These are phyloP conservation scores for Camponotus floridanus DNA, from an alignment of 1,140 invertebrate species.

Conservation along the genomic window DNA sequence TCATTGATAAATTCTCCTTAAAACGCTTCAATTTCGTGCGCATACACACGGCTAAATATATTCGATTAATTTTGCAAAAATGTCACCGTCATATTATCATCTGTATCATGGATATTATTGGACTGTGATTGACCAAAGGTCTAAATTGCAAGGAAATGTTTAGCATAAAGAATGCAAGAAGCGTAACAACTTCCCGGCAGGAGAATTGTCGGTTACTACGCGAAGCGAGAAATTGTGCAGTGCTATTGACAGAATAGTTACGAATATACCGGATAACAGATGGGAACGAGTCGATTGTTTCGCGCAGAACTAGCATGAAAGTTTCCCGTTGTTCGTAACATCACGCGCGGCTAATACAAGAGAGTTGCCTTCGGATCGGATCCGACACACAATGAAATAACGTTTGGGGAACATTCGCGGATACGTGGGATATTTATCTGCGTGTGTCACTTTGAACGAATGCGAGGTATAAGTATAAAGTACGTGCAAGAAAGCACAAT, in stretches of 20 bases:
- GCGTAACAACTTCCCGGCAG: not conserved
- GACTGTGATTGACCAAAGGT: not conserved
- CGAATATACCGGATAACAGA: conserved; percentile 63
- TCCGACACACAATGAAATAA: conserved; percentile 34
- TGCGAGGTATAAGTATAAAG: conserved; percentile 7
- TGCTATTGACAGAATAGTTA: conserved; percentile 71
- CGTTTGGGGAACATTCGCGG: conserved; percentile 45
- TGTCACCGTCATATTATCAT: not conserved
- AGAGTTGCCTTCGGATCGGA: conserved; percentile 34
- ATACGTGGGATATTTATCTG: conserved; percentile 53
- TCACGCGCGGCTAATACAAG: conserved; percentile 11
- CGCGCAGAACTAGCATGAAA: conserved; percentile 28
- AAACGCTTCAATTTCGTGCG: conserved; percentile 20
- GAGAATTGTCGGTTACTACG: conserved; percentile 49
- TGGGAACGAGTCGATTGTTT: conserved; percentile 57
- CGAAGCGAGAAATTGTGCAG: conserved; percentile 59
- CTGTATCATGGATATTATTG: not conserved
- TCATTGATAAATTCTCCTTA: conserved; percentile 24
- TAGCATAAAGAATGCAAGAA: not conserved
- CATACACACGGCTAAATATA: not conserved
- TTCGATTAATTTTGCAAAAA: not conserved
- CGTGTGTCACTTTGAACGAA: conserved; percentile 57
- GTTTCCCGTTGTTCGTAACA: conserved; percentile 53
- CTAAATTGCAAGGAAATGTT: not conserved
- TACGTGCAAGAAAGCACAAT: conserved; percentile 21